These are phyloP conservation scores for Cinclus cinclus DNA, from an alignment of 2,113 vertebrate genomes.

Conservation along the genomic window DNA sequence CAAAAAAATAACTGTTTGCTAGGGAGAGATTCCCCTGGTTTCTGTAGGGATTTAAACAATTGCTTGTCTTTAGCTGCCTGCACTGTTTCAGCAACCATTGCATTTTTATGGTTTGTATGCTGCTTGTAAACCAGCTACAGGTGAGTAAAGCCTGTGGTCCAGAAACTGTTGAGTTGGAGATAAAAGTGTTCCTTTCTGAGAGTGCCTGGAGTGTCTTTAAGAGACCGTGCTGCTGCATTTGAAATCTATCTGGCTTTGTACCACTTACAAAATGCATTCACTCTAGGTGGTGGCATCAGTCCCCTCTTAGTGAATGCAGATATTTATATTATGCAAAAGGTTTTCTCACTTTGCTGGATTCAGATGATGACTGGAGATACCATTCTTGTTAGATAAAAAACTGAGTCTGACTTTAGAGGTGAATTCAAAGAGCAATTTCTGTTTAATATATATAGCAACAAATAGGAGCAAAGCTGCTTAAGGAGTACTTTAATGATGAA, in stretches of 20 bases:
- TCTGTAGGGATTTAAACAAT: neutral
- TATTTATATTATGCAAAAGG: conserved; percentile 40
- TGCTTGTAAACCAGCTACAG: neutral
- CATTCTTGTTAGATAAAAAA: conserved; percentile 4
- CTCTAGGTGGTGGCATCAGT: conserved; percentile 33
- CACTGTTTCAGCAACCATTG: neutral
- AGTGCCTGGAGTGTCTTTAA: neutral
- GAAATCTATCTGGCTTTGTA: conserved; percentile 3
- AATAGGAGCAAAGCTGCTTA: conserved; percentile 58
- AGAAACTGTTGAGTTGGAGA: neutral
- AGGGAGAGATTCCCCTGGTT: neutral
- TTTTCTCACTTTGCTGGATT: conserved; percentile 34
- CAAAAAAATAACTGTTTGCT: neutral
- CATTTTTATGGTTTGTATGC: neutral
- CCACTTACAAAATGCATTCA: conserved; percentile 4
- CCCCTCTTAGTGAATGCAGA: conserved; percentile 27
- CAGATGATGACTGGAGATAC: conserved; percentile 21
- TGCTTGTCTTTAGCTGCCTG: neutral
- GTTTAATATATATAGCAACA: conserved; percentile 43
- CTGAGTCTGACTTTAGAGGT: conserved; percentile 32
- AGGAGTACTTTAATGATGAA: conserved; percentile 55
- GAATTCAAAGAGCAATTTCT: conserved; percentile 52
- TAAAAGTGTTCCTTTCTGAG: neutral
- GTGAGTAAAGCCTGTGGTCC: neutral
- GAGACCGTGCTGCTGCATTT: neutral